phyloP scores from a whole-genome alignment of 2,888 invertebrate genomes.

The Netelia fuscicornis region DNA sequence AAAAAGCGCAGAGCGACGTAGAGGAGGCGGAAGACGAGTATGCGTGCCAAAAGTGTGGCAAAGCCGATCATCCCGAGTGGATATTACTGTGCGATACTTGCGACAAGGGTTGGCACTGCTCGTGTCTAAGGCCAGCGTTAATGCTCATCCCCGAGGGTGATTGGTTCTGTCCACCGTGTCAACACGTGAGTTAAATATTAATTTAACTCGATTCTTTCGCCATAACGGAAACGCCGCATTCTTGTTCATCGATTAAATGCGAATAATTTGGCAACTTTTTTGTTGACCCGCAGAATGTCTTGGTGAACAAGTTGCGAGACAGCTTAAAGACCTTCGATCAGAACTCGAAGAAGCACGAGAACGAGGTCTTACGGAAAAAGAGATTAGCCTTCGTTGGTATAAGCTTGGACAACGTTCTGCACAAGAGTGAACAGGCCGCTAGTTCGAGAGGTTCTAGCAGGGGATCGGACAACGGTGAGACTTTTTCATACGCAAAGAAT shows the following conservation, averaged over 20 bases:
- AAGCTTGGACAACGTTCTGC: conserved; percentile 90
- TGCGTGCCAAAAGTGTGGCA: conserved; percentile 95
- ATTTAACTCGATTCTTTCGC: not conserved
- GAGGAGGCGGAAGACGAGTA: conserved; percentile 87
- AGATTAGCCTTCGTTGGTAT: conserved; percentile 91
- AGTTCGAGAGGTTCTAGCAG: conserved; percentile 77
- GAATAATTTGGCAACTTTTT: conserved; percentile 43
- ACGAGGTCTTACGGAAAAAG: conserved; percentile 89
- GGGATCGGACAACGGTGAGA: conserved; percentile 72
- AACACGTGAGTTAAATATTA: conserved; percentile 90
- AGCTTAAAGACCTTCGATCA: conserved; percentile 92
- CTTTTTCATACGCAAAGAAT: not conserved
- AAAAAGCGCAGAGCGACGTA: conserved; percentile 86
- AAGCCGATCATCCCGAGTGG: conserved; percentile 98
- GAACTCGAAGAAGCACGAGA: conserved; percentile 88
- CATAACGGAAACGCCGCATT: not conserved
- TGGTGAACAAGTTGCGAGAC: conserved; percentile 91
- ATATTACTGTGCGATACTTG: conserved; percentile 98
- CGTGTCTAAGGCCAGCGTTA: conserved; percentile 96
- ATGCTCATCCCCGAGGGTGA: conserved; percentile 98
- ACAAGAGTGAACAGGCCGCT: conserved; percentile 78
- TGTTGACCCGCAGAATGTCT: conserved; percentile 85
- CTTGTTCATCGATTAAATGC: not conserved
- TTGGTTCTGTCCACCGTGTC: conserved; percentile 99
- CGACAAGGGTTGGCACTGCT: conserved; percentile 98